Percentiles rank a stretch among this genome's conserved stretches.
These are phyloP conservation scores for Anoplopoma fimbria DNA, from an alignment of 2,113 vertebrate species.

Conservation along the genomic window DNA sequence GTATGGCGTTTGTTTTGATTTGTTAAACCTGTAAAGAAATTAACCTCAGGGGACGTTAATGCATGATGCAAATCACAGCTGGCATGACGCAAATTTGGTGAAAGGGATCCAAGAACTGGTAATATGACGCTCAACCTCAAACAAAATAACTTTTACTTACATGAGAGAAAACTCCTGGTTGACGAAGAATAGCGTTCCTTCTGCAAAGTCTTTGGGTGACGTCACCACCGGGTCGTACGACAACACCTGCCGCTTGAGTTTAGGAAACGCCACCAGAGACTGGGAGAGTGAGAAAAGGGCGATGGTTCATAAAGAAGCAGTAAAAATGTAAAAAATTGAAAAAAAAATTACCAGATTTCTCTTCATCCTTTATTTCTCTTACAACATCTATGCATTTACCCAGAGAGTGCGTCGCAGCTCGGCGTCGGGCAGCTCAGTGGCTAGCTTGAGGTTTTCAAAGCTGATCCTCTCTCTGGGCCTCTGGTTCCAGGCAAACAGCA, in stretches of 20 bases:
- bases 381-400: conserved; percentile 81
- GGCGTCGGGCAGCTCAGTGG: conserved; percentile 97
- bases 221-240: conserved; percentile 96
- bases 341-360: neutral
- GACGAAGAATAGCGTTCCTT: conserved; percentile 97
- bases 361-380: neutral
- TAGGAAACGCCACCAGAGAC: conserved; percentile 99
- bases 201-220: conserved; percentile 99
- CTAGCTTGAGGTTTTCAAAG: conserved; percentile 98
- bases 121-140: neutral
- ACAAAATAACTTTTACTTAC: conserved; percentile 83
- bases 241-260: conserved; percentile 98
- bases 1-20: too few relatives aligned
- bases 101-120: neutral
- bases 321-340: too few relatives aligned
- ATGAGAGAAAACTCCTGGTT: conserved; percentile 99
- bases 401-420: conserved; percentile 98
- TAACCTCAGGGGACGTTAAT: neutral
- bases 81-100: neutral
- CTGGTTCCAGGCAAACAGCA: conserved; percentile 99
- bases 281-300: conserved; percentile 60
- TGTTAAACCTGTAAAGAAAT: neutral
- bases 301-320: conserved; percentile 23
- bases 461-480: conserved; percentile 98
- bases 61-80: neutral